Conservation (phyloP, 2,797 vertebrate genomes). For the Pseudomugil gertrudae region DNA sequence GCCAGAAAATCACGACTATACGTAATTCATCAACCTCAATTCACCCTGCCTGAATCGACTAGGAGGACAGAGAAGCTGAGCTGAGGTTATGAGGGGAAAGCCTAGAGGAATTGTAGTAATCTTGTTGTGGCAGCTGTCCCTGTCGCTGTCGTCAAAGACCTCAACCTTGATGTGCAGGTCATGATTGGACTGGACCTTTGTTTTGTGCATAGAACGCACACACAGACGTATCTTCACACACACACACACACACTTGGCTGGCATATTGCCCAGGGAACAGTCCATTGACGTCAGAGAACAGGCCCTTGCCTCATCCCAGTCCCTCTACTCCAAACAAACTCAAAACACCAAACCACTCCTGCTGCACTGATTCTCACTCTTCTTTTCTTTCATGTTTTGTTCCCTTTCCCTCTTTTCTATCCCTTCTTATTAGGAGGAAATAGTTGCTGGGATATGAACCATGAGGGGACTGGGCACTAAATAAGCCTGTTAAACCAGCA, state of each 20-base stretch:
- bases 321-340: slow-evolving; percentile 86
- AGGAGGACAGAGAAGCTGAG: slow-evolving; percentile 30
- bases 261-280: slow-evolving; percentile 84
- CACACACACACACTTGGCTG: slow-evolving; percentile 59
- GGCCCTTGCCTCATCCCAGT: slow-evolving; percentile 84
- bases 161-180: slow-evolving; percentile 72
- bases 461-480: slow-evolving; percentile 36
- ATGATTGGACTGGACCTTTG: slow-evolving; percentile 63
- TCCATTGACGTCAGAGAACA: slow-evolving; percentile 86
- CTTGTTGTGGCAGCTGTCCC: slow-evolving; percentile 74
- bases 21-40: slow-evolving; percentile 9
- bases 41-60: slow-evolving; percentile 3
- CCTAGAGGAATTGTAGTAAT: slow-evolving; percentile 41
- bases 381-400: slow-evolving; percentile 49
- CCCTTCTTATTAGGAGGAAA: slow-evolving; percentile 53
- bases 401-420: slow-evolving; percentile 29
- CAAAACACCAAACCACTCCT: slow-evolving; percentile 70
- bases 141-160: slow-evolving; percentile 71
- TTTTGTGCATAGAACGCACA: slow-evolving; percentile 51
- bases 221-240: slow-evolving; percentile 24
- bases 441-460: slow-evolving; percentile 60
- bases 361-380: slow-evolving; percentile 45
- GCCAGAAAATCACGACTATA: slow-evolving; percentile 1
- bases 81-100: slow-evolving; percentile 14
- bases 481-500: slow-evolving; percentile 51